A percentile compares a stretch with the other conserved stretches of the same genome.
Conservation (phyloP, 2,113 vertebrate genomes). For the Phoxinus phoxinus region DNA sequence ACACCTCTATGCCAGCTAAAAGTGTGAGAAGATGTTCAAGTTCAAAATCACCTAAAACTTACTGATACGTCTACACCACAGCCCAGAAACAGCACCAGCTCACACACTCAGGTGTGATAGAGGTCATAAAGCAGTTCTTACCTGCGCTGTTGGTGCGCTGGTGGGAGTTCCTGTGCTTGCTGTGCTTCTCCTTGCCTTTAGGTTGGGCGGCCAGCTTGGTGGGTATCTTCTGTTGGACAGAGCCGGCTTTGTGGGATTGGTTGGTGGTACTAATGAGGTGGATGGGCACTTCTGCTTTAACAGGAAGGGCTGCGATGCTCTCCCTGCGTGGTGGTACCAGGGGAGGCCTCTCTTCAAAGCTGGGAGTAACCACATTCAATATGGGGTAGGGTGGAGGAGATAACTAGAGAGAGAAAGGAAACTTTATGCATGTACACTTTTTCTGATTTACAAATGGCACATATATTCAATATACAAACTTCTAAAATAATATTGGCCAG, state of each 20-base stretch:
- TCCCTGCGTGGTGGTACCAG: constrained; percentile 82
- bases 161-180: constrained; percentile 79
- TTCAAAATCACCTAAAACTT: not conserved
- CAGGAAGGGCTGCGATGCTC: constrained; percentile 67
- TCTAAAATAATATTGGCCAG: too few species aligned
- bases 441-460: too few species aligned
- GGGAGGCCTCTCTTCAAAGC: constrained; percentile 72
- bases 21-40: not conserved
- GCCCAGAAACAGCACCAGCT: not conserved
- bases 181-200: constrained; percentile 83
- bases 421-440: not conserved
- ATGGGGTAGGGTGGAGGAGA: not conserved
- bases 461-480: too few species aligned
- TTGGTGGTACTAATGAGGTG: constrained; percentile 90
- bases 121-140: constrained; percentile 56
- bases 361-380: not conserved
- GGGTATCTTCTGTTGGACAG: constrained; percentile 91
- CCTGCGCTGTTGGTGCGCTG: constrained; percentile 87
- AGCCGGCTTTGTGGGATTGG: constrained; percentile 80
- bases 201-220: constrained; percentile 84
- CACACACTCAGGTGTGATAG: not conserved
- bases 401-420: constrained; percentile 4
- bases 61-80: not conserved
- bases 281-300: constrained; percentile 83
- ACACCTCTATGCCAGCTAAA: constrained; percentile 84